Base-by-base conservation (phyloP, 92 coral and sea anemone genomes). In the Pocillopora meandrina region DNA sequence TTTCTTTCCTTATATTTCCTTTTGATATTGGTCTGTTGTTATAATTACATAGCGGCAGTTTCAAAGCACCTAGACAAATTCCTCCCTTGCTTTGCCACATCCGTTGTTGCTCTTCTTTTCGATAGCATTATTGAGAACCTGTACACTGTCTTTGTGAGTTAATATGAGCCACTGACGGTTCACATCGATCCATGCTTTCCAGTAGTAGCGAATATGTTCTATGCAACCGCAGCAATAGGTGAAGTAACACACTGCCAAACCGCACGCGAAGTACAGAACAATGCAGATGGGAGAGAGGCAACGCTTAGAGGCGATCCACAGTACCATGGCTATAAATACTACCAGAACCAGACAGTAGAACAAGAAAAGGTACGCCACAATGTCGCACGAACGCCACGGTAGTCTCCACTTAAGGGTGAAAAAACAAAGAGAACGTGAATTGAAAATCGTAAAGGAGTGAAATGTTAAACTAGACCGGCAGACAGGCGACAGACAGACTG, bases 191-290 rank as follows among this genome's bases (percentile, higher is more conserved):
- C 89, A 92, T 16, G 63, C 84, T 21, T 67, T 64, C 86, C 93
- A 92, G 76, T 79, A 89, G 65, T 59, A 74, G 49, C 85, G 75
- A 34, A 89, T 79, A 78, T 90, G 90, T 26, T 72, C 79, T 23
- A 92, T 74, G 60, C 88, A 92, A 20, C 92, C 91, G 80, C 95
- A 92, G 80, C 95, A 92, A 52, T 92, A 92, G 15, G 93, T 72
- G 85, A 92, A 83, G 62, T 89, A 92, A 2, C 85, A 84, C 14
- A 92, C 75, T 0, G 95, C 92, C 34, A 92, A 59, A 47, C 81
- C 56, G 62, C 95, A 90, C 9, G 90, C 81, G 70, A 90, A 92
- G 77, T 92, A 92, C 23, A 92, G 77, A 7, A 86, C 84, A 34
- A 92, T 85, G 67, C 95, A 92, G 69, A 92, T 80, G 35, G 87